phyloP scores from a whole-genome alignment of 2,888 invertebrate genomes.

The Saturnia japonica region DNA sequence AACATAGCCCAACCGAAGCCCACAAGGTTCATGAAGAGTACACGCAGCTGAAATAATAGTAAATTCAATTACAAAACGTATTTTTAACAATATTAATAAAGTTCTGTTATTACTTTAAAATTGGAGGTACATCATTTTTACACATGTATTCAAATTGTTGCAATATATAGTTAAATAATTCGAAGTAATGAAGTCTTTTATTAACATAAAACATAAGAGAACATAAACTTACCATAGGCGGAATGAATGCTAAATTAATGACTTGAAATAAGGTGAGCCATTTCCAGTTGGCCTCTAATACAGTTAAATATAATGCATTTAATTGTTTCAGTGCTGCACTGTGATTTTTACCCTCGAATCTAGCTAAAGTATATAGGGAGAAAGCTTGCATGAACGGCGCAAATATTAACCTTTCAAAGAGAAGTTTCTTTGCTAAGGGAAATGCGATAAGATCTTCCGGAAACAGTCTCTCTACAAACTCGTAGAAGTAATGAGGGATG shows the following conservation, averaged over 20 bases:
- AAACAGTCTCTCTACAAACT: constrained; percentile 82
- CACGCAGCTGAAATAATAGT: constrained; percentile 84
- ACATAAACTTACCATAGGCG: constrained; percentile 85
- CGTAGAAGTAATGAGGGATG: constrained; percentile 90
- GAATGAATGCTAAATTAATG: constrained; percentile 88
- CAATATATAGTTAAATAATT: too few relatives aligned
- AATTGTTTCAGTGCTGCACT: constrained; percentile 84
- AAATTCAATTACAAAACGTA: constrained; percentile 10
- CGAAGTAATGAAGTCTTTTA: too few relatives aligned
- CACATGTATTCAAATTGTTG: too few relatives aligned
- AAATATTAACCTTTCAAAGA: constrained; percentile 87
- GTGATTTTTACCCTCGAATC: constrained; percentile 90
- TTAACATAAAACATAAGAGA: too few relatives aligned
- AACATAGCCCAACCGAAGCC: constrained; percentile 91
- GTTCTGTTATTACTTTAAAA: background rate
- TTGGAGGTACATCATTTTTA: too few relatives aligned
- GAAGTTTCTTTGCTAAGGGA: constrained; percentile 82
- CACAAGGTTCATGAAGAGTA: constrained; percentile 88
- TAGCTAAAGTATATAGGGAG: constrained; percentile 86
- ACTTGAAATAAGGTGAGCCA: constrained; percentile 89
- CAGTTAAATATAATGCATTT: constrained; percentile 83
- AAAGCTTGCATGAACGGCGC: constrained; percentile 88
- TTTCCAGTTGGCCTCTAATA: constrained; percentile 88
- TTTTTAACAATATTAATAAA: background rate
- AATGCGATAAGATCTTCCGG: constrained; percentile 81